These are phyloP conservation scores for Cataglyphis rosenhaueri DNA, from an alignment of 2,888 invertebrate genomes.

Conservation along the genomic window DNA sequence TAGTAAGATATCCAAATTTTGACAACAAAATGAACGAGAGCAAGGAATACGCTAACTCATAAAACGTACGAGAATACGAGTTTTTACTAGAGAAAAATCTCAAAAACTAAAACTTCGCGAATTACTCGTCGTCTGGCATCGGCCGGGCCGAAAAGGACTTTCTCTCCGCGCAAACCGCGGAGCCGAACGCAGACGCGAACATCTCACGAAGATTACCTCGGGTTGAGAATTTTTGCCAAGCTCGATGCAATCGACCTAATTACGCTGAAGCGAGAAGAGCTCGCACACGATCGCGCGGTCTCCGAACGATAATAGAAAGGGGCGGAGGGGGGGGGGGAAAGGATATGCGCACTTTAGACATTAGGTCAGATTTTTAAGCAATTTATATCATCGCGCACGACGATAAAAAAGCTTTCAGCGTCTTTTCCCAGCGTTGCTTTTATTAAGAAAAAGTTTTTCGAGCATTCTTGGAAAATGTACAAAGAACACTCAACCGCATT, in stretches of 20 bases:
- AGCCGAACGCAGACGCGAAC: not conserved
- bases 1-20: not conserved
- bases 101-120: not conserved
- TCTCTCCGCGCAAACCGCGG: not conserved
- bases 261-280: not conserved
- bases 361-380: conserved; percentile 10
- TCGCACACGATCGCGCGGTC: conserved; percentile 5
- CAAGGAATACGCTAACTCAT: not conserved
- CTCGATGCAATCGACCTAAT: conserved; percentile 26
- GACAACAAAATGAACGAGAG: not conserved
- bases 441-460: not conserved
- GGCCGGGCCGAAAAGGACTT: not conserved
- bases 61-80: no score
- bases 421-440: not conserved
- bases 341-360: not conserved
- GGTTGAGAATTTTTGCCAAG: conserved; percentile 14
- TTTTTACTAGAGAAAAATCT: not conserved
- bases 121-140: not conserved
- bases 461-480: not conserved
- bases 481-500: not conserved
- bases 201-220: conserved; percentile 4
- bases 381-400: not conserved
- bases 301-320: conserved; percentile 6
- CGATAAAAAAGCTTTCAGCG: not conserved
- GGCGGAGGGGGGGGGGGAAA: no score